A percentile compares a stretch with the other conserved stretches of the same genome.
These are phyloP conservation scores for Pristiophorus japonicus DNA, from an alignment of 2,113 vertebrate species.

Conservation along the genomic window DNA sequence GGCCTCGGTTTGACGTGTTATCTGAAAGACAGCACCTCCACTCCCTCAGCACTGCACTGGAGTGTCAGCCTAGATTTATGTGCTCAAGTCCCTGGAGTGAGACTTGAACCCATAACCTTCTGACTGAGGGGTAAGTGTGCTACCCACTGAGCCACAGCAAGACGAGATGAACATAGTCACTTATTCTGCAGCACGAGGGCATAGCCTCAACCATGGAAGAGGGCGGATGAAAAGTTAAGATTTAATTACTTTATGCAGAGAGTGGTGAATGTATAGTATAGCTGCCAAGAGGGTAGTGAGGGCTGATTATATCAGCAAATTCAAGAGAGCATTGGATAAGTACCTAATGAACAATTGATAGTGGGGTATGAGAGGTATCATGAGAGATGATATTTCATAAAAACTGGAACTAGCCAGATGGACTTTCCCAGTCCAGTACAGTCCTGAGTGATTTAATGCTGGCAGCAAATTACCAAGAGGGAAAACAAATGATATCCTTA, in stretches of 20 bases:
- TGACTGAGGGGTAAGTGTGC: no score
- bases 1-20: no score
- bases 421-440: not conserved
- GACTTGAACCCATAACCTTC: no score
- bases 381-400: not conserved
- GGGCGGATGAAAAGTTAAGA: not conserved
- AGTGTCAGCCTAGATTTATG: no score
- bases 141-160: no score
- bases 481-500: not conserved
- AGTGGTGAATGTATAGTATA: not conserved
- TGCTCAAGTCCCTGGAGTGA: no score
- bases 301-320: not conserved
- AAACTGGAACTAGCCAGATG: not conserved
- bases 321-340: not conserved
- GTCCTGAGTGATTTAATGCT: not conserved
- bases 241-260: not conserved
- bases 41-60: no score
- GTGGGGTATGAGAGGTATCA: not conserved
- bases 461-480: not conserved
- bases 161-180: no score
- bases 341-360: no score
- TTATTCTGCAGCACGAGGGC: not conserved
- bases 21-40: no score
- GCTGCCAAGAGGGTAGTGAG: not conserved
- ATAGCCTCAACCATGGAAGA: not conserved